Evolutionary conservation across 1,140 invertebrate genomes (phyloP), one percentile per base, ranked within the genome.

Genomic region (Pseudomyrmex dendroicus): DNA sequence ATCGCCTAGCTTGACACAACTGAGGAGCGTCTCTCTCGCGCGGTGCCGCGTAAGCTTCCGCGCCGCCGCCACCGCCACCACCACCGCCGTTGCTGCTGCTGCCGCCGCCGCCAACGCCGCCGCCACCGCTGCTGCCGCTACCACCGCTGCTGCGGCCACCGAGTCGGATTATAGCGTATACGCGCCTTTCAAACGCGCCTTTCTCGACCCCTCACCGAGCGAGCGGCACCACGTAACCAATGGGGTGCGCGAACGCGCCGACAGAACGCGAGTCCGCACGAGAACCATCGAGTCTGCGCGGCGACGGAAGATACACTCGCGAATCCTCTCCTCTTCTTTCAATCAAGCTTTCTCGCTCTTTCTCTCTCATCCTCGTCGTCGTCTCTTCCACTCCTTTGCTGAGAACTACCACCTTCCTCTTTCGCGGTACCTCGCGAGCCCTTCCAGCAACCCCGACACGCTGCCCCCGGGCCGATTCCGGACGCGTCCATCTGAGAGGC

Each of bases 1-100:
- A 94, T 94, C 93, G 93, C 93, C 92, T 92, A 94, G 92, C 93
- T 93, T 94, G 93, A 94, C 94, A 94, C 94, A 94, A 94, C 94
- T 94, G 88, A 88, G 84, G 84, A 89, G 84, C 84, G 84, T 86
- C 87, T 89, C 86, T 85, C 87, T 86, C 86, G 84, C 84, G 78
- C 82, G 93, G 91, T 92, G 92, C 86, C 91, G 89, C 84, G 90
- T 85, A 87, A 86, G 91, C 90, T 86, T 84, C 73, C 85, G 89
- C 90, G 9, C n/a, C 17, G 5, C 20, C 62, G 17, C 13, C 8
- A 13, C 25, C 12, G 44, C 22, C 46, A 20, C 3, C 20, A 15
- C 57, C 50, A n/a, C 50, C 25, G 10, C 25, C 52, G 52, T 46
- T 20, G 72, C 12, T 13, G 66, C 5, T 48, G 77, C 52, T 61